A percentile compares a stretch with the other conserved stretches of the same genome.
phyloP scores from a whole-genome alignment of 2,113 vertebrate genomes.

The Ranitomeya imitator region DNA sequence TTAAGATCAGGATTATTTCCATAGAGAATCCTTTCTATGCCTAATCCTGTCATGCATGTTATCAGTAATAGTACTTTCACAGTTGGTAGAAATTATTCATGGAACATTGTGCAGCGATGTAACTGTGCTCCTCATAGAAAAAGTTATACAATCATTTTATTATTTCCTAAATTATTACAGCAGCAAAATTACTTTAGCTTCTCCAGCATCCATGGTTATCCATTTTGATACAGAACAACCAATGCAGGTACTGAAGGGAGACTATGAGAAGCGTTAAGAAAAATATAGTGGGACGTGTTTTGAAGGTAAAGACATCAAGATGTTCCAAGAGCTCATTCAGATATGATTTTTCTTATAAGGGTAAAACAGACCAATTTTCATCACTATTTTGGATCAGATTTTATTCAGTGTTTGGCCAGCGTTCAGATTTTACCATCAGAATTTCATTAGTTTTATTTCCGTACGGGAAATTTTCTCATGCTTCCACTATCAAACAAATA shows the following conservation, averaged over 20 bases:
- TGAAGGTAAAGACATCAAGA: too few species aligned
- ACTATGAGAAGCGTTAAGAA: too few species aligned
- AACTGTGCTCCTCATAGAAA: not conserved
- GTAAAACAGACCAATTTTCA: too few species aligned
- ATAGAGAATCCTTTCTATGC: slow-evolving; percentile 1
- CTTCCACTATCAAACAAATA: too few species aligned
- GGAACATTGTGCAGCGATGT: not conserved
- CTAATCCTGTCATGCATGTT: not conserved
- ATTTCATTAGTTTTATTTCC: too few species aligned
- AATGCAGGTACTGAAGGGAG: not conserved
- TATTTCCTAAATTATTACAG: not conserved
- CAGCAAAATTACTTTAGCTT: not conserved
- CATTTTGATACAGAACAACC: not conserved
- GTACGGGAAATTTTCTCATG: too few species aligned
- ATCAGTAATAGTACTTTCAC: slow-evolving; percentile 2
- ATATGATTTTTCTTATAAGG: too few species aligned
- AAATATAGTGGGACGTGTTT: too few species aligned
- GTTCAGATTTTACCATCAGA: too few species aligned
- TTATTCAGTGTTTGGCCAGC: too few species aligned
- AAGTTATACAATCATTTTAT: not conserved
- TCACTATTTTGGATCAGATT: too few species aligned
- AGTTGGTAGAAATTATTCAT: not conserved
- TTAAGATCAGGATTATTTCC: not conserved
- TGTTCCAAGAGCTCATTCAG: too few species aligned
- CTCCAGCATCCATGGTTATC: not conserved